Evolutionary conservation across 2,797 vertebrate genomes (phyloP).

Genomic region (Sebastes oblongus): DNA sequence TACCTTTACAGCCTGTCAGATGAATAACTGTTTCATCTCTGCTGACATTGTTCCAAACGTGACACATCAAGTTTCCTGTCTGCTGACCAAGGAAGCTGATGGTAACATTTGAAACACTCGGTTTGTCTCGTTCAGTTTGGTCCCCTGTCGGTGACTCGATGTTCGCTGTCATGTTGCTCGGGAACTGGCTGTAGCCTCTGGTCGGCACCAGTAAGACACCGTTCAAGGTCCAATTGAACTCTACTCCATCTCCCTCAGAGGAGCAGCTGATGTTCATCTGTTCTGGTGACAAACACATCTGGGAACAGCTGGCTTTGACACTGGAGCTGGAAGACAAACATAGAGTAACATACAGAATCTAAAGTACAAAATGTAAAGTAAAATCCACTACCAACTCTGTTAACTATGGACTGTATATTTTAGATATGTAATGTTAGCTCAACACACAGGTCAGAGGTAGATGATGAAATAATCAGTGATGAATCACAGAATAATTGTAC

Average conservation of each 20-base stretch:
- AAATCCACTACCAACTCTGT: fast-evolving
- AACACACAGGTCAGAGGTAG: too few relatives aligned
- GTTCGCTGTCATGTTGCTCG: not conserved
- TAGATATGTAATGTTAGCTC: too few relatives aligned
- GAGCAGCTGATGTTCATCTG: conserved; percentile 28
- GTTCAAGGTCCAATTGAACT: conserved; percentile 15
- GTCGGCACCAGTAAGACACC: not conserved
- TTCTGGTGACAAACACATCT: conserved; percentile 18
- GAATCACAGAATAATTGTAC: too few relatives aligned
- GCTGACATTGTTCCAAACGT: conserved; percentile 17
- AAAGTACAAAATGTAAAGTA: too few relatives aligned
- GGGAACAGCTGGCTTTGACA: conserved; percentile 35
- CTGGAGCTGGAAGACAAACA: conserved; percentile 20
- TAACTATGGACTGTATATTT: fast-evolving
- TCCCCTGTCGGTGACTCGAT: fast-evolving
- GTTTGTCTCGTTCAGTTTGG: not conserved
- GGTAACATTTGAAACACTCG: not conserved
- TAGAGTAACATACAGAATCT: too few relatives aligned
- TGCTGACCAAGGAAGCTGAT: not conserved
- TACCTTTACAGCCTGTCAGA: conserved; percentile 15
- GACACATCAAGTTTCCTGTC: conserved; percentile 1
- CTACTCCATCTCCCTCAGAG: not conserved
- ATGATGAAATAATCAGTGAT: too few relatives aligned
- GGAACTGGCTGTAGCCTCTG: not conserved
- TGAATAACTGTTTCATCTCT: not conserved